Evolutionary conservation across 2,888 invertebrate species (phyloP).

Genomic region (Andrena praecox): DNA sequence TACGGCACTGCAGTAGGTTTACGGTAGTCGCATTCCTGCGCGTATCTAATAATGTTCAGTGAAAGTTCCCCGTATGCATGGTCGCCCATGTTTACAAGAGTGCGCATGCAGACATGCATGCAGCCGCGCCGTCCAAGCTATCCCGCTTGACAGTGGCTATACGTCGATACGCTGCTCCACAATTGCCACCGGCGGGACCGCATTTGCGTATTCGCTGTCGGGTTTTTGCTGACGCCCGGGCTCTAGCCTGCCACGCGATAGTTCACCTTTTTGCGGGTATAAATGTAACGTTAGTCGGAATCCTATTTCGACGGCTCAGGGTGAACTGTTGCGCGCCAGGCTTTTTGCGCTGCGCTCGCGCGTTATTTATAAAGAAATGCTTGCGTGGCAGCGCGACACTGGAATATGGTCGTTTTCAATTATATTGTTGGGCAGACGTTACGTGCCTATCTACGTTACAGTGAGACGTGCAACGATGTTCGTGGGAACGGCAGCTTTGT

Average conservation of each 20-base stretch:
- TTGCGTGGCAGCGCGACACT: no score
- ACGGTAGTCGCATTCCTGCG: constrained; percentile 83
- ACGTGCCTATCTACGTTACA: no score
- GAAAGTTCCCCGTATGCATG: constrained; percentile 82
- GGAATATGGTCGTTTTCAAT: no score
- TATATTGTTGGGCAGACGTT: no score
- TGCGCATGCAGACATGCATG: constrained; percentile 67
- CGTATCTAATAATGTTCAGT: constrained; percentile 84
- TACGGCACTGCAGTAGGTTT: constrained; percentile 73
- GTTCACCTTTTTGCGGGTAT: background rate
- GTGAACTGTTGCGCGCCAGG: background rate
- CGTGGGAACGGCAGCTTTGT: no score
- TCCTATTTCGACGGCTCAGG: background rate
- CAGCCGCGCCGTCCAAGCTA: constrained; percentile 48
- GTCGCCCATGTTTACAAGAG: constrained; percentile 79
- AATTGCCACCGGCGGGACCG: constrained; percentile 5
- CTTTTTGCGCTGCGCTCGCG: no score
- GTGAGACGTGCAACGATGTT: no score
- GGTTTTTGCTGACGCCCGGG: constrained; percentile 5
- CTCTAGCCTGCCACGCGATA: background rate
- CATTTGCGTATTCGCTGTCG: constrained; percentile 13
- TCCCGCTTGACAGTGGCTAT: constrained; percentile 28
- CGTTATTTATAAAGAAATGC: no score
- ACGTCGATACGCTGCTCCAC: constrained; percentile 27
- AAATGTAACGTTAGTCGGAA: background rate